phyloP scores from a whole-genome alignment of 1,140 invertebrate genomes.

The Apis laboriosa region DNA sequence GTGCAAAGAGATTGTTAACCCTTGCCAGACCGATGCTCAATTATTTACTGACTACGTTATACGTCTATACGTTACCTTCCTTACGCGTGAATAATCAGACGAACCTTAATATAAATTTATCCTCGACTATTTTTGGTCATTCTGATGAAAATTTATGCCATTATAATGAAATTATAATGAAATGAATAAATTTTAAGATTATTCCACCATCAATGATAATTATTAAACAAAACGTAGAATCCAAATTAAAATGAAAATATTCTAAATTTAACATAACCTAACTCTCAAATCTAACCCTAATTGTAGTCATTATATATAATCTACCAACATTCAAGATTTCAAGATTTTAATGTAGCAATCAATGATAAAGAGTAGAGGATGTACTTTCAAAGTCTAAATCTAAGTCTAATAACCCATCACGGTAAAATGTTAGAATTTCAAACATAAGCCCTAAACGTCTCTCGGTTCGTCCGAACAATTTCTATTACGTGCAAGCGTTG shows the following conservation, averaged over 20 bases:
- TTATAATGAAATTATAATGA: too few relatives aligned
- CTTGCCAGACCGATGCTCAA: conserved; percentile 45
- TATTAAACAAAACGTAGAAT: too few relatives aligned
- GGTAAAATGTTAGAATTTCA: background rate
- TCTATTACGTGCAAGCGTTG: conserved; percentile 58
- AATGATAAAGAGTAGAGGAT: background rate
- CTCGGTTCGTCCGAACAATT: conserved; percentile 35
- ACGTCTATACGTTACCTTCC: background rate
- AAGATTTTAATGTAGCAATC: background rate
- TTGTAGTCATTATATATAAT: too few relatives aligned
- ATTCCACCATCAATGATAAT: too few relatives aligned
- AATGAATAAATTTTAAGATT: too few relatives aligned
- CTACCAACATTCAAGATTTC: too few relatives aligned
- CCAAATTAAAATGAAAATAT: too few relatives aligned
- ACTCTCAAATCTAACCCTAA: too few relatives aligned
- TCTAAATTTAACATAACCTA: too few relatives aligned
- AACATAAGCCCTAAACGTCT: conserved; percentile 1
- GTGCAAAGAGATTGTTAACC: conserved; percentile 55
- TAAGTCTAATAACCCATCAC: background rate
- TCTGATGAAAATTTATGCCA: background rate
- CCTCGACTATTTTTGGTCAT: background rate
- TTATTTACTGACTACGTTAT: conserved; percentile 10
- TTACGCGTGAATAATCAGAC: background rate
- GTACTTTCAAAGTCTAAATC: background rate
- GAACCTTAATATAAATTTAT: conserved; percentile 24